Conservation (phyloP, 1,140 invertebrate species). For the Holcopasites calliopsidis region DNA sequence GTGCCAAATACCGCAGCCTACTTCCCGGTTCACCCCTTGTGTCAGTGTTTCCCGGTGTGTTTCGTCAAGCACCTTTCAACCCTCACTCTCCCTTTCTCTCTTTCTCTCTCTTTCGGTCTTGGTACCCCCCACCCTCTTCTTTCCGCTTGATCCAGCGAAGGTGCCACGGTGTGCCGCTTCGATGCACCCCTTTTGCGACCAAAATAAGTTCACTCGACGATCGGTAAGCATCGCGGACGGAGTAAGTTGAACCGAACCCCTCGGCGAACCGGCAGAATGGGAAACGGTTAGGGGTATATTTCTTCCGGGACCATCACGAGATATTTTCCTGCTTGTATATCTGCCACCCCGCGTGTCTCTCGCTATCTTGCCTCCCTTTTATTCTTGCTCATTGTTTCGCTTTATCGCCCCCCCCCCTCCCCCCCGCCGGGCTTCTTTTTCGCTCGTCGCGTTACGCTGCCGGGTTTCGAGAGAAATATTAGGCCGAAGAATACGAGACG, state of each 20-base stretch:
- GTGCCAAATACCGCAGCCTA: constrained; percentile 48
- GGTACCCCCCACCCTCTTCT: too few species aligned
- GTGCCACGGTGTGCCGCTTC: constrained; percentile 49
- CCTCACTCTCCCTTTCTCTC: neutral
- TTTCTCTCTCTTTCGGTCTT: too few species aligned
- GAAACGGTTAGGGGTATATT: constrained; percentile 74
- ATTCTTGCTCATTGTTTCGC: neutral
- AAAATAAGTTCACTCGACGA: constrained; percentile 55
- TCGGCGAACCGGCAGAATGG: constrained; percentile 69
- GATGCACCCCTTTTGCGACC: constrained; percentile 40
- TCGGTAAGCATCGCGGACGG: neutral
- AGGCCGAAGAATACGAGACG: constrained; percentile 57
- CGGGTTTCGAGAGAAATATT: constrained; percentile 48
- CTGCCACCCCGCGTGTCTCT: neutral
- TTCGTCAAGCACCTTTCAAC: constrained; percentile 38
- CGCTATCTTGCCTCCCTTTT: neutral
- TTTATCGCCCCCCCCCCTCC: neutral
- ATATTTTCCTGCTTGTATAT: constrained; percentile 25
- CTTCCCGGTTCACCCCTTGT: constrained; percentile 40
- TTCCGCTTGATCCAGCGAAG: constrained; percentile 45
- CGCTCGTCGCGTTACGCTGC: neutral
- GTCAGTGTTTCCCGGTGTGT: constrained; percentile 31
- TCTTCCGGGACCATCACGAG: constrained; percentile 62
- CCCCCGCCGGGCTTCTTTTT: too few species aligned
- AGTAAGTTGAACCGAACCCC: constrained; percentile 39